These are phyloP conservation scores for Rhagium mordax DNA, from an alignment of 2,888 invertebrate species.

Conservation along the genomic window DNA sequence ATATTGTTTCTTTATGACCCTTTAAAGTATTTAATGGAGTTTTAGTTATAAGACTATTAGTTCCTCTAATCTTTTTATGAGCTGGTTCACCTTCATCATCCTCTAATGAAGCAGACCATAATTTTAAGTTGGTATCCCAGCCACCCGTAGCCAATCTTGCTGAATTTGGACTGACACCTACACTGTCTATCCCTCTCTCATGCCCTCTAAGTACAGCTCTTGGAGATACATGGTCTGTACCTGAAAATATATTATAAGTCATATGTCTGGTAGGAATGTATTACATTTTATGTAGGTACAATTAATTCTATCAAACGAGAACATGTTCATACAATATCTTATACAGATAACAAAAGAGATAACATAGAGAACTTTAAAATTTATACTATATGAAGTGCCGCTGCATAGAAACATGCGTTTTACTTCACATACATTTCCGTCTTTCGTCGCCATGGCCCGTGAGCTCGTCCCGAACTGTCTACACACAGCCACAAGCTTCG, in stretches of 20 bases:
- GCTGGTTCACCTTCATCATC: conserved; percentile 63
- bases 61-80: conserved; percentile 61
- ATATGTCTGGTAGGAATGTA: too few relatives aligned
- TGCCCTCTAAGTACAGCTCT: conserved; percentile 91
- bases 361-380: too few relatives aligned
- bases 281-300: too few relatives aligned
- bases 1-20: conserved; percentile 94
- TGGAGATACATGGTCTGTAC: conserved; percentile 83
- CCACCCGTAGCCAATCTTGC: conserved; percentile 85
- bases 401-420: too few relatives aligned
- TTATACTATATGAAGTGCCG: too few relatives aligned
- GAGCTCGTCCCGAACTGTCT: too few relatives aligned
- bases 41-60: conserved; percentile 68
- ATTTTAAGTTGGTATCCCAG: conserved; percentile 93
- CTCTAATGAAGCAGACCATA: conserved; percentile 83
- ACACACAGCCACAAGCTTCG: too few relatives aligned
- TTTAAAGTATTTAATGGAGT: conserved; percentile 89
- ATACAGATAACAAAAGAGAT: too few relatives aligned
- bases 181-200: conserved; percentile 91
- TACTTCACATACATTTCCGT: too few relatives aligned
- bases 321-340: too few relatives aligned
- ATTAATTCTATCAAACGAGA: too few relatives aligned
- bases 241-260: conserved; percentile 74
- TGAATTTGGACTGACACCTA: conserved; percentile 82
- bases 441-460: too few relatives aligned